phyloP scores from a whole-genome alignment of 2,113 vertebrate genomes.

The Chroicocephalus ridibundus region DNA sequence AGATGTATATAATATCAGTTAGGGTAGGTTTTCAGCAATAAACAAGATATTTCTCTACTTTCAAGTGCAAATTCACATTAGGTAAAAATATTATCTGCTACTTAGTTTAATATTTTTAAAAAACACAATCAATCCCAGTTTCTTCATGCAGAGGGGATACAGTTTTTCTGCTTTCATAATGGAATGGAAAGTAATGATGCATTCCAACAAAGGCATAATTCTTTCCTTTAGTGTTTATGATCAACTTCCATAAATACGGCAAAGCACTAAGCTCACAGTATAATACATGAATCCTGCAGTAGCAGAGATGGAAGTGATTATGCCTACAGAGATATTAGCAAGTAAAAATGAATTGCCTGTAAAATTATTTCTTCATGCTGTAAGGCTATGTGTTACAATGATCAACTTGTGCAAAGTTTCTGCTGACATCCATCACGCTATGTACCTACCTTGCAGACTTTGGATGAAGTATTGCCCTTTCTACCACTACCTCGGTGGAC shows the following conservation, averaged over 20 bases:
- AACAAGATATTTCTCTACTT: background rate
- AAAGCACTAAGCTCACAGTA: background rate
- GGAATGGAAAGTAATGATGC: conserved; percentile 66
- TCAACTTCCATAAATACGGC: conserved; percentile 40
- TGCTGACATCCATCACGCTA: background rate
- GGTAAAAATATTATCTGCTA: background rate
- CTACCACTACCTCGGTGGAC: background rate
- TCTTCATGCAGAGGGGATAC: conserved; percentile 41
- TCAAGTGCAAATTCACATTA: conserved; percentile 15
- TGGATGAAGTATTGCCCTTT: background rate
- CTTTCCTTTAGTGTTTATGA: conserved; percentile 53
- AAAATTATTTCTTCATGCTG: conserved; percentile 13
- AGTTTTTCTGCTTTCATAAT: conserved; percentile 49
- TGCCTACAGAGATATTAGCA: background rate
- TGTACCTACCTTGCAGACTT: background rate
- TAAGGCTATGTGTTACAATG: background rate
- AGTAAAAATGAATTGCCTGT: conserved; percentile 29
- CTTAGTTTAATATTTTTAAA: background rate
- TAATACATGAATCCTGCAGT: conserved; percentile 10
- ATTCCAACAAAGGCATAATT: conserved; percentile 55
- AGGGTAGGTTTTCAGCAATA: background rate
- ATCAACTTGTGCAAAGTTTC: background rate
- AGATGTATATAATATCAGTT: background rate
- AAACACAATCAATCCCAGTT: conserved; percentile 41
- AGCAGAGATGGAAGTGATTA: conserved; percentile 4